phyloP scores from a whole-genome alignment of 2,113 vertebrate genomes.

The Dipodomys spectabilis region DNA sequence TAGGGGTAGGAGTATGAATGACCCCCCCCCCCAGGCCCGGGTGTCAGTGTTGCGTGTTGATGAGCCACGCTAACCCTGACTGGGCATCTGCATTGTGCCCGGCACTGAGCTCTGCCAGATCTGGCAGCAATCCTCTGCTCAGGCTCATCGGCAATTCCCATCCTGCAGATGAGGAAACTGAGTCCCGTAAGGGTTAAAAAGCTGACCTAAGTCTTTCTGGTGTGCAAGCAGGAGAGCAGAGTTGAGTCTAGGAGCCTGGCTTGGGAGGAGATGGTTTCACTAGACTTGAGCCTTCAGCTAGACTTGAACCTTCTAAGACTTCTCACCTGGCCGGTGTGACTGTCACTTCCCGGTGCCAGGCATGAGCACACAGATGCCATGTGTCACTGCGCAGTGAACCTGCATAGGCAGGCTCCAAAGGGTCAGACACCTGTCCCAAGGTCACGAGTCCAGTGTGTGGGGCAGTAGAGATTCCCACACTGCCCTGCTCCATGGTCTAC shows the following conservation, averaged over 20 bases:
- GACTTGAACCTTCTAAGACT: neutral
- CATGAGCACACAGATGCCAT: neutral
- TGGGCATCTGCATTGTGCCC: neutral
- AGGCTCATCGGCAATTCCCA: neutral
- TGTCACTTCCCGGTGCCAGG: neutral
- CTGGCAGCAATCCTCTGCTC: no score
- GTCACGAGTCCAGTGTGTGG: neutral
- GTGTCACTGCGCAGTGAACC: neutral
- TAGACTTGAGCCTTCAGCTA: neutral
- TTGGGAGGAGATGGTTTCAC: no score
- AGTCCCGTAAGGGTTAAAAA: neutral
- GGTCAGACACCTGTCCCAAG: neutral
- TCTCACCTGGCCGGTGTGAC: neutral
- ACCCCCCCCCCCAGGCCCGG: no score
- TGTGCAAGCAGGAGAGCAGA: neutral
- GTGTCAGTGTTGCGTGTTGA: no score
- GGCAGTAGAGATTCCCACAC: neutral
- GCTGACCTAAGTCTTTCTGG: neutral
- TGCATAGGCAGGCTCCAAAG: neutral
- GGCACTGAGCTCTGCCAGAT: neutral
- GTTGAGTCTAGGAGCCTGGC: neutral
- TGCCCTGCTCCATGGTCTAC: neutral
- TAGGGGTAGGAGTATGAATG: neutral
- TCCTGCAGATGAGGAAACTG: conserved; percentile 1
- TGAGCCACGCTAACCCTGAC: neutral